These are phyloP conservation scores for Catocala fraxini DNA, from an alignment of 2,888 invertebrate species.

Conservation along the genomic window DNA sequence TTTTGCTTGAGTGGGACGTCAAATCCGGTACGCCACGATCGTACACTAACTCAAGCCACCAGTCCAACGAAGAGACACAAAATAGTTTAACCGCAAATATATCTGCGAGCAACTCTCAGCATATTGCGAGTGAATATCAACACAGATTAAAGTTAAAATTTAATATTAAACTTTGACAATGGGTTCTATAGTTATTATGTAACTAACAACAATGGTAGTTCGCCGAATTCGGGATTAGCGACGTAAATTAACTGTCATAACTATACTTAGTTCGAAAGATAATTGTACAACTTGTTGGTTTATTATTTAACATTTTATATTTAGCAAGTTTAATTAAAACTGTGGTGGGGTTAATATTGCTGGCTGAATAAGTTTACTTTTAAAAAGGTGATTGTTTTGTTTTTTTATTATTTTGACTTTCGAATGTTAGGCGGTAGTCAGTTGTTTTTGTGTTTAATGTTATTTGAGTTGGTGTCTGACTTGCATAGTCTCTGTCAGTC, in stretches of 20 bases:
- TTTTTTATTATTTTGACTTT: too few relatives aligned
- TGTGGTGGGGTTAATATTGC: not conserved
- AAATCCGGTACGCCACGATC: too few relatives aligned
- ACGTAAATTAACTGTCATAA: slow-evolving; percentile 45
- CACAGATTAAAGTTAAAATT: slow-evolving; percentile 41
- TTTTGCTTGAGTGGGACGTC: too few relatives aligned
- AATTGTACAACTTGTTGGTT: slow-evolving; percentile 30
- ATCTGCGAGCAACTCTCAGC: not conserved
- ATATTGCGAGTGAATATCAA: slow-evolving; percentile 5
- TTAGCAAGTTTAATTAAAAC: slow-evolving; percentile 1
- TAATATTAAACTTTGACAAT: slow-evolving; percentile 51
- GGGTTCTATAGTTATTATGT: slow-evolving; percentile 30
- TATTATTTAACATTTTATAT: slow-evolving; percentile 29
- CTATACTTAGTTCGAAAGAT: slow-evolving; percentile 23
- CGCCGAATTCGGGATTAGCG: slow-evolving; percentile 34
- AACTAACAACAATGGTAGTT: slow-evolving; percentile 44
- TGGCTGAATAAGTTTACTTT: too few relatives aligned
- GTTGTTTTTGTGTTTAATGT: too few relatives aligned
- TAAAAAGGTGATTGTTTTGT: too few relatives aligned
- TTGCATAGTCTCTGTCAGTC: too few relatives aligned
- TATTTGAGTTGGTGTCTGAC: too few relatives aligned
- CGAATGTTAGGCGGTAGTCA: too few relatives aligned
- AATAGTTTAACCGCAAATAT: not conserved
- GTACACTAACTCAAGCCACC: not conserved
- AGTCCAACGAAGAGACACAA: not conserved